Conservation (phyloP, 2,113 vertebrate species). For the Nycticryphes semicollaris region DNA sequence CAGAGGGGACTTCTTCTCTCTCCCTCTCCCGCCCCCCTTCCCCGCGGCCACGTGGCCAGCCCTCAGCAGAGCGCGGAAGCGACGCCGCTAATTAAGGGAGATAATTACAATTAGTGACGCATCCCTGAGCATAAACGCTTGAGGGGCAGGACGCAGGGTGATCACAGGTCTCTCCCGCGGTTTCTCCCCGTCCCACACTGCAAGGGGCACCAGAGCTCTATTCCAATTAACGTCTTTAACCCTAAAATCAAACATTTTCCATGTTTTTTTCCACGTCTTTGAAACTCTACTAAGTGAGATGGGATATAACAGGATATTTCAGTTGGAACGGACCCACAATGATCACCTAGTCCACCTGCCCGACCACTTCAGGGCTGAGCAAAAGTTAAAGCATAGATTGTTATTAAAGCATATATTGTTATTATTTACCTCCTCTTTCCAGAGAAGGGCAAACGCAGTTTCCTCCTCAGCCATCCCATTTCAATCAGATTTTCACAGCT, state of each 20-base stretch:
- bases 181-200: no score
- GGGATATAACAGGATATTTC: no score
- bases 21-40: no score
- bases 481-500: neutral
- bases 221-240: rapidly evolving
- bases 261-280: neutral
- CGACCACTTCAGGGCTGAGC: neutral
- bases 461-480: neutral
- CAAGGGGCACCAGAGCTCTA: rapidly evolving
- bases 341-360: neutral
- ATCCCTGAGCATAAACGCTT: neutral
- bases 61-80: rapidly evolving
- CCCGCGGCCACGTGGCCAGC: neutral
- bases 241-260: rapidly evolving
- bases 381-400: neutral
- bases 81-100: neutral
- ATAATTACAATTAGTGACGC: neutral
- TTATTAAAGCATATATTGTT: no score
- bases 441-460: neutral
- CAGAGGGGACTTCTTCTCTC: rapidly evolving
- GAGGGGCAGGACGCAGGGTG: no score
- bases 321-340: neutral
- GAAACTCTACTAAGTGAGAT: neutral
- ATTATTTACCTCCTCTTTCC: neutral
- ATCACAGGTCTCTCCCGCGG: neutral